A percentile compares a stretch with the other conserved stretches of the same genome.
These are phyloP conservation scores for Phalera bucephala DNA, from an alignment of 2,888 invertebrate species.

Conservation along the genomic window DNA sequence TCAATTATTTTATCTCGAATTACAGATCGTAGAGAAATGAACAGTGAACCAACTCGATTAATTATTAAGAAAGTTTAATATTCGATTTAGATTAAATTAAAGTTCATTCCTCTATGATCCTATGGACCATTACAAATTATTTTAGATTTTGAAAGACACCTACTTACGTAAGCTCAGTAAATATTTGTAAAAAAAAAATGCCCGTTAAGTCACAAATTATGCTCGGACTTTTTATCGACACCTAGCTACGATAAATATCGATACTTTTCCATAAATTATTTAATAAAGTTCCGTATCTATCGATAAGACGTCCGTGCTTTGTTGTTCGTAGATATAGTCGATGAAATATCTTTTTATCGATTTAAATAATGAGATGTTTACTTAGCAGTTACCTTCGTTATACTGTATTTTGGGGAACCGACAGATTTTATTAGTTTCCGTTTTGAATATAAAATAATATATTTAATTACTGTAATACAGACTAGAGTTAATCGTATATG, in stretches of 20 bases:
- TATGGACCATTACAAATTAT: constrained; percentile 23
- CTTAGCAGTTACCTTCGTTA: neutral
- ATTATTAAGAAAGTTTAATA: constrained; percentile 3
- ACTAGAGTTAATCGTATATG: too few relatives aligned
- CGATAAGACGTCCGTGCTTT: constrained; percentile 23
- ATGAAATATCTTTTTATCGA: constrained; percentile 3
- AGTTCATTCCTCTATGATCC: constrained; percentile 18
- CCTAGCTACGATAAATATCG: constrained; percentile 18
- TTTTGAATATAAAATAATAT: neutral
- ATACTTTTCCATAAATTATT: constrained; percentile 31
- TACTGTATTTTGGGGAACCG: neutral
- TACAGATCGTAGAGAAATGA: constrained; percentile 13
- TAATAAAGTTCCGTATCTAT: constrained; percentile 21
- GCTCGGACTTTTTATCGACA: constrained; percentile 28
- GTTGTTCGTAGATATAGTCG: constrained; percentile 8
- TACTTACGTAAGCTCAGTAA: constrained; percentile 10
- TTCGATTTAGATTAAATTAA: constrained; percentile 7
- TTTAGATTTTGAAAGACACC: constrained; percentile 20
- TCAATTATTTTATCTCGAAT: constrained; percentile 4
- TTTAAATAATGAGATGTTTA: neutral
- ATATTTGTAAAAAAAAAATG: constrained; percentile 4
- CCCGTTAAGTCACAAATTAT: neutral
- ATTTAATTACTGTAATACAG: neutral
- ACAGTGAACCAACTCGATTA: constrained; percentile 17
- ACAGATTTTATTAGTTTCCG: neutral